Conservation (phyloP, 1,140 invertebrate species). For the Drosophila sp. region DNA sequence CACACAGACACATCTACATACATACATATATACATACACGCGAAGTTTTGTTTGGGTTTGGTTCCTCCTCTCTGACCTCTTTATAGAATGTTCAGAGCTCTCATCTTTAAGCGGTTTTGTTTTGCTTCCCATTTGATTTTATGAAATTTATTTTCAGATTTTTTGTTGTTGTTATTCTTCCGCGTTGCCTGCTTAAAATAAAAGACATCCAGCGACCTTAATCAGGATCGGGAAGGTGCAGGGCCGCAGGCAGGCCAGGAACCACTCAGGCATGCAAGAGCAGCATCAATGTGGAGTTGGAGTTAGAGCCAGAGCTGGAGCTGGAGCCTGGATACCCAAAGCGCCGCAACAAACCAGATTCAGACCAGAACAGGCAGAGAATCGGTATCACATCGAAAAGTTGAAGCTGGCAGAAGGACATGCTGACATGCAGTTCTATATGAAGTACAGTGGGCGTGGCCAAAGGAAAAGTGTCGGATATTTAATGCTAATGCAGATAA, state of each 20-base stretch:
- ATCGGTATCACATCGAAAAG: conserved; percentile 40
- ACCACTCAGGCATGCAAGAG: conserved; percentile 45
- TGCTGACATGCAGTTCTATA: conserved; percentile 14
- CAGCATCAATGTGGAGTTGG: conserved; percentile 11
- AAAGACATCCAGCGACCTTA: conserved; percentile 56
- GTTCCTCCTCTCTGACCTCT: background rate
- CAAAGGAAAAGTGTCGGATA: conserved; percentile 1
- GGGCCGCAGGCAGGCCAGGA: conserved; percentile 7
- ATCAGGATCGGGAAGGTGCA: background rate
- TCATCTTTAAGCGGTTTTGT: background rate
- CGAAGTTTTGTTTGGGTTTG: background rate
- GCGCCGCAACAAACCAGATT: conserved; percentile 5
- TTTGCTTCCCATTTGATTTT: conserved; percentile 31
- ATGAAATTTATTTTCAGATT: conserved; percentile 28
- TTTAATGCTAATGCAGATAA: background rate
- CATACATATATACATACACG: background rate
- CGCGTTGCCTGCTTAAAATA: conserved; percentile 74
- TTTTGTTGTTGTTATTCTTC: conserved; percentile 52
- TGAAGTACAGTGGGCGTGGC: conserved; percentile 5
- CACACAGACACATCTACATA: conserved; percentile 2
- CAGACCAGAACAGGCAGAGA: conserved; percentile 15
- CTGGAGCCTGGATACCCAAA: background rate
- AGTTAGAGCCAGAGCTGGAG: background rate
- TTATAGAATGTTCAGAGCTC: background rate
- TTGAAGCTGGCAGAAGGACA: conserved; percentile 18